Evolutionary conservation across 2,888 invertebrate genomes (phyloP).

Genomic region (Cheilosia soror): DNA sequence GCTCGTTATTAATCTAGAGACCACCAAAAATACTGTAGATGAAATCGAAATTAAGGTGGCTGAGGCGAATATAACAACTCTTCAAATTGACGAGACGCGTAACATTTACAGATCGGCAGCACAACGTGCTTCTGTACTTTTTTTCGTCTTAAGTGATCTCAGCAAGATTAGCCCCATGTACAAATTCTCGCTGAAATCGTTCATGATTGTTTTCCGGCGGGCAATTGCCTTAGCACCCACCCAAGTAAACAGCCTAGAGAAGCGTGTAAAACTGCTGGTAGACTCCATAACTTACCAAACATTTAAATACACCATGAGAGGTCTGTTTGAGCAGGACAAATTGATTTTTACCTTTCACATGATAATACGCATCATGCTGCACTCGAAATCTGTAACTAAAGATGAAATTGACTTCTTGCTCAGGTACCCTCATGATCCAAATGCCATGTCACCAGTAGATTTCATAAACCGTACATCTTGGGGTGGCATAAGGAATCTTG

Average conservation of each 20-base stretch:
- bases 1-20: conserved; percentile 95
- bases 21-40: conserved; percentile 95
- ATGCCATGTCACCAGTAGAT: conserved; percentile 89
- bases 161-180: conserved; percentile 97
- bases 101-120: conserved; percentile 95
- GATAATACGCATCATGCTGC: conserved; percentile 87
- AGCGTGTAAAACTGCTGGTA: conserved; percentile 90
- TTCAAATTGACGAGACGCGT: conserved; percentile 95
- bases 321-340: conserved; percentile 96
- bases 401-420: conserved; percentile 94
- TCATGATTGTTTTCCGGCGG: conserved; percentile 95
- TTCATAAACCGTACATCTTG: conserved; percentile 92
- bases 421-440: conserved; percentile 91
- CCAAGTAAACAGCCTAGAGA: conserved; percentile 87
- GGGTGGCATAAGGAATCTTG: conserved; percentile 92
- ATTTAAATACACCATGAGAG: conserved; percentile 94
- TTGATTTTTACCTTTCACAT: conserved; percentile 95
- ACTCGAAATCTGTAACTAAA: conserved; percentile 85
- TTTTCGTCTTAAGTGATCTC: conserved; percentile 96
- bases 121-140: conserved; percentile 93
- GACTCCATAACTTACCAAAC: conserved; percentile 95
- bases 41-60: conserved; percentile 94
- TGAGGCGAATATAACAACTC: conserved; percentile 94
- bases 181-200: conserved; percentile 97
- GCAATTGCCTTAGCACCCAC: conserved; percentile 89